These are phyloP conservation scores for Monarcha castaneiventris DNA, from an alignment of 2,113 vertebrate species.

Conservation along the genomic window DNA sequence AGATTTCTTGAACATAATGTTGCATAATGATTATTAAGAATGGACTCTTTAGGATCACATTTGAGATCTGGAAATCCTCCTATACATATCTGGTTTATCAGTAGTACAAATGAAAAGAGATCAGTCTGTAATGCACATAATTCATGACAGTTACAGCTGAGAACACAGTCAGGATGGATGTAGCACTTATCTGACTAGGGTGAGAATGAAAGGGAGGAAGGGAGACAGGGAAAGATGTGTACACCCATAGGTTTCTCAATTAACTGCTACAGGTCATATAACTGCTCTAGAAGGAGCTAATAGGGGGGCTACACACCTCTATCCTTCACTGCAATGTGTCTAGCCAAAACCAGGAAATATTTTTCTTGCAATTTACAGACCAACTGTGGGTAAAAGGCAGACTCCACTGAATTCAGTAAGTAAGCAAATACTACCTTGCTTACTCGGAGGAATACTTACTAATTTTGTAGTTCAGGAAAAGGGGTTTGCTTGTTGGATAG, in stretches of 20 bases:
- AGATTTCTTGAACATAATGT: not conserved
- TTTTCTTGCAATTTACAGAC: not conserved
- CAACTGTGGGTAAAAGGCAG: not conserved
- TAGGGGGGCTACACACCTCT: accelerated
- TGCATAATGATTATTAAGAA: not conserved
- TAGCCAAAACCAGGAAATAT: not conserved
- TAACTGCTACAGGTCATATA: not conserved
- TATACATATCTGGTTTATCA: not conserved
- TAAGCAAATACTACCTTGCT: not conserved
- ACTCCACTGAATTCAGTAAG: not conserved
- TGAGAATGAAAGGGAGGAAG: not conserved
- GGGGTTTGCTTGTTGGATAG: not conserved
- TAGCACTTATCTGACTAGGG: not conserved
- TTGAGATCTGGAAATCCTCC: not conserved
- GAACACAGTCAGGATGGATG: not conserved
- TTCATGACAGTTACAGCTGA: not conserved
- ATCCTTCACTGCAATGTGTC: not conserved
- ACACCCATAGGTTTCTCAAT: not conserved
- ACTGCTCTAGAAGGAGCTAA: not conserved
- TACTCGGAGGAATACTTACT: not conserved
- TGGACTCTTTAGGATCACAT: not conserved
- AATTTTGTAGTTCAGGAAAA: not conserved
- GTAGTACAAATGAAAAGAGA: not conserved
- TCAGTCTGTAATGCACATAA: not conserved
- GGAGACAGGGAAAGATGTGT: not conserved